Evolutionary conservation across 2,888 invertebrate genomes (phyloP).

Genomic region (Sinotaia quadrata): DNA sequence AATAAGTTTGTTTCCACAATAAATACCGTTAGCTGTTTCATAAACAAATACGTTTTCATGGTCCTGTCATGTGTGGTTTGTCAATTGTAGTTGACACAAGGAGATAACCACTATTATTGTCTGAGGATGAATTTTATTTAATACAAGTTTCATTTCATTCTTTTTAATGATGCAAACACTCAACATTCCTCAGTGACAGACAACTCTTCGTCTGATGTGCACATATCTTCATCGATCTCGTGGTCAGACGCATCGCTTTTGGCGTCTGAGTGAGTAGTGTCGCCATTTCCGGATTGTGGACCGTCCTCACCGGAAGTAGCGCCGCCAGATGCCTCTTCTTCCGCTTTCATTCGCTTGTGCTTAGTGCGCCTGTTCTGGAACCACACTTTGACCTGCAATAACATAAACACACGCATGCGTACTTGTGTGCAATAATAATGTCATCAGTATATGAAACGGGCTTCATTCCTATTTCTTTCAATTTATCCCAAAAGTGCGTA

Average conservation of each 20-base stretch:
- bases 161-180: neutral
- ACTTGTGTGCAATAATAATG: no score
- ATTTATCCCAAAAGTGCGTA: no score
- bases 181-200: constrained; percentile 40
- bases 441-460: no score
- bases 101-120: no score
- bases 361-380: constrained; percentile 97
- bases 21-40: no score
- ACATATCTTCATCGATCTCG: constrained; percentile 24
- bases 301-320: constrained; percentile 31
- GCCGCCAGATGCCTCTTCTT: constrained; percentile 47
- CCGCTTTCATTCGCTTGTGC: constrained; percentile 82
- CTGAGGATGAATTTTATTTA: no score
- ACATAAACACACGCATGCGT: no score
- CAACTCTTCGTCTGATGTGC: constrained; percentile 34
- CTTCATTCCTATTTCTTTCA: no score
- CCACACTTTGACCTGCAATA: constrained; percentile 95
- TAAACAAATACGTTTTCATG: no score
- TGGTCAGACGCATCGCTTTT: constrained; percentile 25
- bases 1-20: no score
- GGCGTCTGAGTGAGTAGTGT: constrained; percentile 2
- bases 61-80: no score
- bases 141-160: neutral
- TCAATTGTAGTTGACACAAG: no score
- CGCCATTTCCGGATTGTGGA: neutral